Base-by-base conservation (phyloP, 2,113 vertebrate species). In the Bambusicola thoracicus region DNA sequence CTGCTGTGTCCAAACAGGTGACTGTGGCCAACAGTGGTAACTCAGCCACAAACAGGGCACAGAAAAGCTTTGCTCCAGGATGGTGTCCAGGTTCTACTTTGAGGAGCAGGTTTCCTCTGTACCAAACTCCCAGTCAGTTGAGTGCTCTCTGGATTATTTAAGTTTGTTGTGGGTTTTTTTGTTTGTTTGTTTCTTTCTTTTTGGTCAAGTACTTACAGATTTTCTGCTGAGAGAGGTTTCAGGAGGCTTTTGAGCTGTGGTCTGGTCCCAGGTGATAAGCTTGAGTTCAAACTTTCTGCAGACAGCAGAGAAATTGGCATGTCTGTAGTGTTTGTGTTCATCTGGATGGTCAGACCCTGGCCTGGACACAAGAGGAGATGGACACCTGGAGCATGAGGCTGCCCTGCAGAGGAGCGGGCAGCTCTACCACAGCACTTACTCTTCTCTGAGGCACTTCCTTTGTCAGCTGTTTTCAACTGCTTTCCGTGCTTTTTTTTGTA, bases 401-500 rank as follows among this genome's bases (percentile, higher is more conserved):
- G n/a, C 25, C 20, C 61, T 24, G 12, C 13, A 2, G 30, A 59
- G 44, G 25, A 70, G 73, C 3, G 70, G n/a, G 41, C 20, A 85
- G 49, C 51, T 36, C 66, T 58, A 34, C 36, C 15, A 46, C 32
- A 72, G 36, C 51, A 69, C 94, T 97, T 87, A 96, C 91, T 78
- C 78, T 87, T 91, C 34, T 46, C 18, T 5, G 8, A 44, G 5
- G 53, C 13, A 3, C n/a, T 69, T 56, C 21, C 77, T 46, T 73
- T 82, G 11, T 58, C 82, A 22, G 2, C 20, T 51, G 5, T 5
- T 48, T 16, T 59, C 62, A 79, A 48, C 22, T 32, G 6, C 43
- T 81, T 93, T 53, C 10, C 4, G 29, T 41, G 76, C 78, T 97
- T 98, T 77, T 55, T 93, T 24, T 90, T 65, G 22, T 97, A 97